A percentile compares a stretch with the other conserved stretches of the same genome.
Evolutionary conservation across 2,797 vertebrate genomes (phyloP).

Genomic region (Urocyon cinereoargenteus): DNA sequence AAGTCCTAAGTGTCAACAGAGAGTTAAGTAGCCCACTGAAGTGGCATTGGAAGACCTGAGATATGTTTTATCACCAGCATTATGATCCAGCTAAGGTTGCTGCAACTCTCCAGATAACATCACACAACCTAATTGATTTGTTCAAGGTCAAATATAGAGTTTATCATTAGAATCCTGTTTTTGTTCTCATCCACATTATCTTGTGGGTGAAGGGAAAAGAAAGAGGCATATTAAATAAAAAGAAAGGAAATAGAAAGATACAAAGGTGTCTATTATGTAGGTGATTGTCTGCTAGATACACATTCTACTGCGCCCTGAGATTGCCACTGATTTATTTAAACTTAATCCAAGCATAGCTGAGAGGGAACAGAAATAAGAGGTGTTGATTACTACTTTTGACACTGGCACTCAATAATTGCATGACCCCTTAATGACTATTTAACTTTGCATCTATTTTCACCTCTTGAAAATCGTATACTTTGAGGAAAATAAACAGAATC

Average conservation of each 20-base stretch:
- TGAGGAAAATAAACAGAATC: neutral
- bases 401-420: neutral
- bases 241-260: neutral
- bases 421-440: neutral
- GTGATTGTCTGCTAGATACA: neutral
- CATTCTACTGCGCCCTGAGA: neutral
- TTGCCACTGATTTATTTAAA: neutral
- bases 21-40: neutral
- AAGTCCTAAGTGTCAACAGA: neutral
- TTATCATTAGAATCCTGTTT: neutral
- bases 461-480: neutral
- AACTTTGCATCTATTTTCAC: neutral
- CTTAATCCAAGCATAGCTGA: neutral
- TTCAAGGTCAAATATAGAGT: neutral
- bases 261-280: neutral
- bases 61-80: neutral
- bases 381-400: neutral
- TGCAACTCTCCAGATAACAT: neutral
- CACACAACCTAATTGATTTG: neutral
- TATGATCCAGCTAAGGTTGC: neutral
- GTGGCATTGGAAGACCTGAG: neutral
- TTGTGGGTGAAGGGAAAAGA: neutral
- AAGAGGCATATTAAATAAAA: neutral
- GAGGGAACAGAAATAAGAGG: neutral
- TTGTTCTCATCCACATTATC: neutral